Base-by-base conservation (phyloP, 2,797 vertebrate species). In the Perodicticus potto region DNA sequence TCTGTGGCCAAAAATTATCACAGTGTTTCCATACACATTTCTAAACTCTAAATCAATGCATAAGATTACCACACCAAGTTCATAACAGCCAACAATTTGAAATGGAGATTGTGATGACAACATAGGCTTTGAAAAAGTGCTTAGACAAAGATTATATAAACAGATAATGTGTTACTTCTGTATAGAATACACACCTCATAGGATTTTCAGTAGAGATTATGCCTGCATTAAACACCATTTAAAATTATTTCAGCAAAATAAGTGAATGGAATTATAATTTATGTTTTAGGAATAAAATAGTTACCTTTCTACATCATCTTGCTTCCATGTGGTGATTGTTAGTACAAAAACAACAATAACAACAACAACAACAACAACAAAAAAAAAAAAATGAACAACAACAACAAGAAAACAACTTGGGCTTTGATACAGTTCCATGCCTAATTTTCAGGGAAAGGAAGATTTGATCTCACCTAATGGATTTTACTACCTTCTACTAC, bases 281-380 rank as follows among this genome's bases (percentile, higher is more conserved):
- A 82, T 92, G 34, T 34, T 87, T 95, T 83, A 90, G 37, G 40
- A 94, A 83, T 94, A 90, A 97, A 97, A 96, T 59, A 93, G 19
- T 87, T 94, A 82, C 17, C 7, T 32, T 57, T 27, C 43, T 94
- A 37, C 20, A 49, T 29, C 84, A 10, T 89, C 65, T 97, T 94
- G 37, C 45, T 93, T 85, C 63, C 12, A 20, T 95, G 20, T 45
- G 65, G 13, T 72, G 65, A 16, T 91, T 78, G 29, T 74, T 86
- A 3, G 72, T n/a, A 29, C 10, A 55, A n/a, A 20, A 55, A n/a
- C n/a, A 40, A 69, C 13, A 81, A 61, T 19, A 32, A 5, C 43
- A 53, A 22, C 3, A 13, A 20, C 53, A 17, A n/a, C 20, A 53
- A 3, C 25, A 73, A 57, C 19, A 67, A 34, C 14, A 34, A 5